Evolutionary conservation across 64 coral and sea anemone genomes (phyloP), one percentile per base, ranked within the genome.

Genomic region (Montipora foliosa): DNA sequence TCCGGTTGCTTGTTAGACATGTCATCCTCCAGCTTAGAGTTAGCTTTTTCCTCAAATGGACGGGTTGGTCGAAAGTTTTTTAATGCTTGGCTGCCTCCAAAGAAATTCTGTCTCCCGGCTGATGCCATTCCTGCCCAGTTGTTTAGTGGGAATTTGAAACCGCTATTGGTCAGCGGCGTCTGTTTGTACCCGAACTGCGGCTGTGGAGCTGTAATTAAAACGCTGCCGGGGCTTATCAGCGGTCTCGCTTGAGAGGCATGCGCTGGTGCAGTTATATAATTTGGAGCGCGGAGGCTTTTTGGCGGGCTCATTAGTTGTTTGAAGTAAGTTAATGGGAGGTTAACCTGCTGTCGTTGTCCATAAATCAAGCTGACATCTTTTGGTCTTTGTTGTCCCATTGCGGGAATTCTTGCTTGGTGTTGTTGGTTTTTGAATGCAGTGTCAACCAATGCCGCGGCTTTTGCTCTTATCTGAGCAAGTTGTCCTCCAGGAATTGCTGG

Each of bases 401-500:
- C 15, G 2, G 5, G 82, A 48, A 5, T 14, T 8, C 53, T 4
- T 85, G 29, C 2, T 67, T 50, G 82, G 46, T 8, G 5, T 12
- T 17, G 81, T 47, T 50, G 46, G 47, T 49, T 86, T 71, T 71
- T 67, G 0, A 71, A 20, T 25, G 82, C 82, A 8, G 47, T 72
- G 8, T 86, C 44, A 47, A 86, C 45, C 5, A 86, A 72, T 13
- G 44, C 66, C 8, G 68, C 3, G 2, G 82, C 82, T 16, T 67
- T 47, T n/a, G 82, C 82, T 8, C 59, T 72, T 49, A 86, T 70
- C 66, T 86, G 45, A 22, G 66, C 82, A 44, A 86, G 8, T 50
- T 86, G 82, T 70, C n/a, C 19, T 49, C 53, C 53, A 11, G 82
- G 45, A 48, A 67, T 17, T 24, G 82, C 10, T 14, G 7, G 46